phyloP scores from a whole-genome alignment of 2,797 vertebrate genomes.

The Cynodonichthys magdalenae region DNA sequence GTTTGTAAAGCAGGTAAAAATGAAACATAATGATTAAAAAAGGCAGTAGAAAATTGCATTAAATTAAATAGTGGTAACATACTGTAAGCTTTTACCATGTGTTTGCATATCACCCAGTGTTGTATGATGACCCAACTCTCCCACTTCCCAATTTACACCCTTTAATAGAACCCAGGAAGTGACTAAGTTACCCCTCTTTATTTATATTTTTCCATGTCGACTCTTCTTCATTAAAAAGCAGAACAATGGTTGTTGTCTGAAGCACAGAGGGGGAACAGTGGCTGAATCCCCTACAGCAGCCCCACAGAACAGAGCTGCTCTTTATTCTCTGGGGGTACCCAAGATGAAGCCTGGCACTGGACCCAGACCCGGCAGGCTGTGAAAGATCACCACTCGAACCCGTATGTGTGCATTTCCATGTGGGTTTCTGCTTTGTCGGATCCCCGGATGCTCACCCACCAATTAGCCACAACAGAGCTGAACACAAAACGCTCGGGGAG shows the following conservation, averaged over 20 bases:
- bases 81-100: neutral
- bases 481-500: conserved; percentile 59
- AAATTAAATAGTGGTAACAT: neutral
- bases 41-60: no score
- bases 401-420: conserved; percentile 12
- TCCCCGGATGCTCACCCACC: conserved; percentile 62
- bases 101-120: neutral
- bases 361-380: conserved; percentile 69
- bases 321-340: conserved; percentile 77
- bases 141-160: neutral
- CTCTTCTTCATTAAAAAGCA: conserved; percentile 77
- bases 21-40: neutral
- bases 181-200: conserved; percentile 58
- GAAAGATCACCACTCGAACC: conserved; percentile 52
- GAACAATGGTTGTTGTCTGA: conserved; percentile 81
- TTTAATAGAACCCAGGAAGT: conserved; percentile 48
- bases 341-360: conserved; percentile 86
- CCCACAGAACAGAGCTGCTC: conserved; percentile 77
- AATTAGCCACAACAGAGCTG: conserved; percentile 76
- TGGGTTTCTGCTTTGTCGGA: conserved; percentile 45
- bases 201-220: conserved; percentile 62
- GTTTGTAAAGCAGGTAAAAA: neutral
- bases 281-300: conserved; percentile 71
- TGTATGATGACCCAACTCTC: neutral
- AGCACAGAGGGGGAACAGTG: conserved; percentile 76